phyloP scores from a whole-genome alignment of 1,140 invertebrate species.

The Drosophila mayri region DNA sequence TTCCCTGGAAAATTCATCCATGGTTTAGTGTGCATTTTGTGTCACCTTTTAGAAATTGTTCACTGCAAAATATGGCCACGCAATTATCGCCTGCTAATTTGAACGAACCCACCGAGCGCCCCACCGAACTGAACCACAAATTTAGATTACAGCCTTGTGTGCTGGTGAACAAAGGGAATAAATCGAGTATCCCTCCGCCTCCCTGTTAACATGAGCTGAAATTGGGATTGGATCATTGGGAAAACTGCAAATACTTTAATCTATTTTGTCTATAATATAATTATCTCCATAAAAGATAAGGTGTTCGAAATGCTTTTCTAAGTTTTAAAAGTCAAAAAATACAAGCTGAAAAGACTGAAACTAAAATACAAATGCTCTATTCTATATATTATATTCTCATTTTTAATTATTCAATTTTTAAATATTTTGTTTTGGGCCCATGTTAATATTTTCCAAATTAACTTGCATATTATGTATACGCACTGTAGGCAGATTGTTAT shows the following conservation, averaged over 20 bases:
- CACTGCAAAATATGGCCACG: constrained; percentile 14
- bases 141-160: constrained; percentile 31
- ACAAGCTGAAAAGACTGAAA: too few species aligned
- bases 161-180: constrained; percentile 24
- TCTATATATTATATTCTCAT: too few species aligned
- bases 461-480: constrained; percentile 31
- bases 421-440: background rate
- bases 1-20: background rate
- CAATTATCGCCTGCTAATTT: constrained; percentile 39
- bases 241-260: background rate
- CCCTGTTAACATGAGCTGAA: constrained; percentile 1
- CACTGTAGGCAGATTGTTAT: background rate
- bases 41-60: background rate
- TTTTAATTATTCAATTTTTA: too few species aligned
- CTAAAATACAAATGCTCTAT: too few species aligned
- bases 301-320: background rate
- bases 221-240: background rate
- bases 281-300: background rate
- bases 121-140: constrained; percentile 46
- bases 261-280: background rate
- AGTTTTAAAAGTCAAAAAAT: background rate
- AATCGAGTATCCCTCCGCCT: constrained; percentile 5
- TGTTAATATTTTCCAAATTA: background rate
- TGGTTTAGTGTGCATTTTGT: background rate
- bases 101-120: background rate